Percentiles rank a stretch among this genome's conserved stretches.
Conservation (phyloP, 2,888 invertebrate genomes). For the Acrobasis consociella region DNA sequence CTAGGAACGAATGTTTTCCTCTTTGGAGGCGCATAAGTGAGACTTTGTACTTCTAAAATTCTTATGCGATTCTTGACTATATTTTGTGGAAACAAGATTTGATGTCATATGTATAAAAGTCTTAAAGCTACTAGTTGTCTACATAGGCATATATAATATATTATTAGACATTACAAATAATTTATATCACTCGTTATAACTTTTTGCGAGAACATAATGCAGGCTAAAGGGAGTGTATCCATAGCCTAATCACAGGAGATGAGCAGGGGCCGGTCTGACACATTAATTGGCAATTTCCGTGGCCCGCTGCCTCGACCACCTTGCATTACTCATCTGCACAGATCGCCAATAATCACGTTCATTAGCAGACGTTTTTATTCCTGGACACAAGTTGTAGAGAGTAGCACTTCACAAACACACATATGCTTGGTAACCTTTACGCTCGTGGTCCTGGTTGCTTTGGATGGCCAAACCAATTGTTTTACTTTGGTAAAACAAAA, state of each 20-base stretch:
- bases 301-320: constrained; percentile 42
- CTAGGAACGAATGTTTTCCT: not conserved
- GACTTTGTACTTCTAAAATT: not conserved
- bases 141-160: no score
- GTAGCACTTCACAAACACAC: not conserved
- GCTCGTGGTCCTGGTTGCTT: no score
- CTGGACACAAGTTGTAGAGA: constrained; percentile 21
- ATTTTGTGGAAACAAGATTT: no score
- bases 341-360: constrained; percentile 58
- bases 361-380: constrained; percentile 47
- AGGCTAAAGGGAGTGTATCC: constrained; percentile 11
- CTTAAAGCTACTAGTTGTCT: no score
- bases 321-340: constrained; percentile 56
- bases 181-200: no score
- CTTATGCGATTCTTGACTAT: no score
- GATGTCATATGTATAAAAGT: no score
- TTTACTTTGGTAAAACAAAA: no score
- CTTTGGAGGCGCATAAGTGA: not conserved
- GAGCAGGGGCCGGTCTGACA: constrained; percentile 40
- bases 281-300: constrained; percentile 74
- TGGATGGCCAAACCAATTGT: no score
- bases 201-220: no score
- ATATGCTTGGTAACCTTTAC: no score
- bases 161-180: no score
- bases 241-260: constrained; percentile 13